These are phyloP conservation scores for Bedellia somnulentella DNA, from an alignment of 2,888 invertebrate species.

Conservation along the genomic window DNA sequence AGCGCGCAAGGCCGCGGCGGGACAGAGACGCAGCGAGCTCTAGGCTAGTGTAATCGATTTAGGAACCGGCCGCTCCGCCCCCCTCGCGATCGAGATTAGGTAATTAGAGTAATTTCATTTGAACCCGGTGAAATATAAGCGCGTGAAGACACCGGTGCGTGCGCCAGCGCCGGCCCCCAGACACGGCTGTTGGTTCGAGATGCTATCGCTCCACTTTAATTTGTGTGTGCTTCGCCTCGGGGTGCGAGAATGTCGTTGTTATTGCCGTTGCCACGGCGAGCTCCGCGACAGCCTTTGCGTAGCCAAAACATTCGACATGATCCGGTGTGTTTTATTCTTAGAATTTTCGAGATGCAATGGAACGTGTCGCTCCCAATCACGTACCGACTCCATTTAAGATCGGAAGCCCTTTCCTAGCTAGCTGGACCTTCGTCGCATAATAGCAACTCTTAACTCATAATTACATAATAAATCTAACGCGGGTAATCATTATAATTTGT, in stretches of 20 bases:
- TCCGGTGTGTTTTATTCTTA: not conserved
- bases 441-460: not conserved
- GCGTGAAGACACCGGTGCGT: constrained; percentile 21
- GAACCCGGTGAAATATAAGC: constrained; percentile 28
- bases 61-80: constrained; percentile 39
- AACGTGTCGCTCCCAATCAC: not conserved
- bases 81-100: constrained; percentile 38
- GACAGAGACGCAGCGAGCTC: constrained; percentile 47
- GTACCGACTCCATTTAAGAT: constrained; percentile 2
- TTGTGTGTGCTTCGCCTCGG: no score
- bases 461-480: constrained; percentile 1
- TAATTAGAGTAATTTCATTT: constrained; percentile 54
- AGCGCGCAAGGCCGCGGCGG: constrained; percentile 38
- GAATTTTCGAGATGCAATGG: no score
- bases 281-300: no score
- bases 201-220: no score
- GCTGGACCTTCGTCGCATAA: not conserved
- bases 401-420: constrained; percentile 3
- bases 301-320: not conserved
- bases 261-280: not conserved
- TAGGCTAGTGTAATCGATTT: constrained; percentile 52
- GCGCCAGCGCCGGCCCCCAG: constrained; percentile 16
- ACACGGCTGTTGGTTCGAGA: no score
- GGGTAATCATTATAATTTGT: constrained; percentile 1
- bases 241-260: not conserved